Conservation (phyloP, 1,140 invertebrate genomes). For the Tribolium madens region DNA sequence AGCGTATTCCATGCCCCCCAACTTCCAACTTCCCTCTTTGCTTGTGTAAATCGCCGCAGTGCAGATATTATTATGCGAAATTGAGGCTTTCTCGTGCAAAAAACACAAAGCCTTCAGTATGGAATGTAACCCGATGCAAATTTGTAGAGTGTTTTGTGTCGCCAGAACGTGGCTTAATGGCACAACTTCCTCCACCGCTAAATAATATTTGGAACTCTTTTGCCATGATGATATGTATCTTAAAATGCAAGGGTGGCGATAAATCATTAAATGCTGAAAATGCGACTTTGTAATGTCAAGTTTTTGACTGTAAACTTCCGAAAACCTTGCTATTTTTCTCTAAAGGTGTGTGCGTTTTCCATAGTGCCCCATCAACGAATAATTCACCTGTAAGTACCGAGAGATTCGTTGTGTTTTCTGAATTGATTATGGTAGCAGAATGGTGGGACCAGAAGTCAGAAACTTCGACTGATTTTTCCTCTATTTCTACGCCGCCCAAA, state of each 20-base stretch:
- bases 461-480: conserved; percentile 79
- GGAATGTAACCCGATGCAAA: conserved; percentile 82
- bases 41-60: conserved; percentile 84
- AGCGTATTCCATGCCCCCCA: conserved; percentile 84
- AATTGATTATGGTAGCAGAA: conserved; percentile 73
- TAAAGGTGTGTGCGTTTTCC: conserved; percentile 75
- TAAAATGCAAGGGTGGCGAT: conserved; percentile 84
- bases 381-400: conserved; percentile 81
- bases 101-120: conserved; percentile 83
- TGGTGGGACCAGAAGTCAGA: conserved; percentile 84
- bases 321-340: conserved; percentile 79
- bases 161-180: conserved; percentile 76
- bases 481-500: conserved; percentile 77
- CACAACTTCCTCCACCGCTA: conserved; percentile 82
- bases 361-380: conserved; percentile 71
- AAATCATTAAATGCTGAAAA: conserved; percentile 82
- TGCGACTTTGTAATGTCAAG: conserved; percentile 5
- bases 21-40: conserved; percentile 83
- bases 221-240: conserved; percentile 84
- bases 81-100: conserved; percentile 80
- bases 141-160: conserved; percentile 77
- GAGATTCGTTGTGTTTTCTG: conserved; percentile 72
- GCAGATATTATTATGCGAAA: conserved; percentile 86
- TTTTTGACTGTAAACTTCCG: not conserved
- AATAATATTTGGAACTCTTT: conserved; percentile 77